phyloP scores from a whole-genome alignment of 2,113 vertebrate species.

The Ageneiosus marmoratus region DNA sequence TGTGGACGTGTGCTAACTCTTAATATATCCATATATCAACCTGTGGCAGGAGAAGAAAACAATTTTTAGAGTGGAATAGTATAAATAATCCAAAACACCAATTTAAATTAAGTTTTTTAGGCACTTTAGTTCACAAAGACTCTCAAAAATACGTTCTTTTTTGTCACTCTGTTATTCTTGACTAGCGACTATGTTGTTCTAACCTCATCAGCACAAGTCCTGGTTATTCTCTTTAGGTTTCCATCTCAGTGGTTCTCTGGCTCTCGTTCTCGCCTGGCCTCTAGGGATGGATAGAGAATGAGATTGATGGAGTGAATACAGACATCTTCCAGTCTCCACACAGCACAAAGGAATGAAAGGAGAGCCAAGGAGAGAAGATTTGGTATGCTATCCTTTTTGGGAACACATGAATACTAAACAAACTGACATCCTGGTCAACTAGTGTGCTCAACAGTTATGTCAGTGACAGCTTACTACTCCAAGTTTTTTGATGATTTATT shows the following conservation, averaged over 20 bases:
- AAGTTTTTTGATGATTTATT: slow-evolving; percentile 6
- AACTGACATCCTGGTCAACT: slow-evolving; percentile 7
- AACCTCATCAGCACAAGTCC: slow-evolving; percentile 53
- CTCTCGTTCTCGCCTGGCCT: slow-evolving; percentile 43
- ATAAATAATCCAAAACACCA: slow-evolving; percentile 23
- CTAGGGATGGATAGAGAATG: slow-evolving; percentile 42
- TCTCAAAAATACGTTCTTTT: slow-evolving; percentile 42
- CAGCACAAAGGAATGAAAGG: slow-evolving; percentile 35
- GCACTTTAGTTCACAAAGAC: slow-evolving; percentile 5
- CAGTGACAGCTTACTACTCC: slow-evolving; percentile 17
- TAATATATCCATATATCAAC: slow-evolving; percentile 7
- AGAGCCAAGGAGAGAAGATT: slow-evolving; percentile 36
- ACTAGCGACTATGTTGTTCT: slow-evolving; percentile 53
- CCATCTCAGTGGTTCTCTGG: slow-evolving; percentile 57
- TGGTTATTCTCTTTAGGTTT: slow-evolving; percentile 63
- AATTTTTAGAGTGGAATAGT: slow-evolving; percentile 14
- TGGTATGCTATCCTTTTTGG: slow-evolving; percentile 37
- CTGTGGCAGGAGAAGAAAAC: slow-evolving; percentile 25
- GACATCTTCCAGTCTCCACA: slow-evolving; percentile 53
- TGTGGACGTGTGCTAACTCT: background rate
- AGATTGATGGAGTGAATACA: slow-evolving; percentile 60
- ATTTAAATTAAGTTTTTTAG: background rate
- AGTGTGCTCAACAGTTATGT: background rate
- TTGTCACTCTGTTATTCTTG: slow-evolving; percentile 50
- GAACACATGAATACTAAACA: slow-evolving; percentile 33